Base-by-base conservation (phyloP, 2,888 invertebrate genomes). In the Anaspis maculata region DNA sequence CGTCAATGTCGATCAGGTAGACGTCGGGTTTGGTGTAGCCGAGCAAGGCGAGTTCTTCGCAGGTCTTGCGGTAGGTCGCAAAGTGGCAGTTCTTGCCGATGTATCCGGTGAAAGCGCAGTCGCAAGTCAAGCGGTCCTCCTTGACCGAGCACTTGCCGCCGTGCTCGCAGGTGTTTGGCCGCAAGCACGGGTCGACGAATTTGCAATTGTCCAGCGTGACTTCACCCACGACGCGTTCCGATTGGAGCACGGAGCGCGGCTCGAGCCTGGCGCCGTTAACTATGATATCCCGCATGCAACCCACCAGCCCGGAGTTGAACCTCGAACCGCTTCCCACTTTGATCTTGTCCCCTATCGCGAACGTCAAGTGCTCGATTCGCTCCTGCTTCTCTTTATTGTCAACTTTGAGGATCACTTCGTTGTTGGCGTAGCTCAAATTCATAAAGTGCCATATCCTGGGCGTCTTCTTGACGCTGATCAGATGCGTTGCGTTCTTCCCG, bases 81-180 rank as follows among this genome's bases (percentile, higher is more conserved):
- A 95, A 95, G 59, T 94, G 94, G 52, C 95, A 95, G 56, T 91
- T 91, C 56, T 87, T 86, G 6, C 95, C 95, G 26, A 85, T 85
- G 56, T 94, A 95, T 1, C 90, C 90, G 3, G 90, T 91, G 44
- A 80, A 83, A 25, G 81, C 79, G 62, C 94, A 95, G 55, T 94
- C 88, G 59, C 95, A 95, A 15, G 81, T 83, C 25, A 92, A 79
- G 32, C 81, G 73, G 52, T 90, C 87, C 59, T 91, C 88, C 54
- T 85, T 80, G 0, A 92, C 87, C 13, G 88, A 84, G 64, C 94
- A 95, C 51, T 83, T 79, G 0, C 91, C 92, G 1, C 83, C 89
- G 57, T 95, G 92, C 54, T 92, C 90, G 55, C 94, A 94, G 25
- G 89, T 89, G 52, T 90, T 88, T 0, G 90, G 90, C 41, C 89